These are phyloP conservation scores for Falco biarmicus DNA, from an alignment of 2,797 vertebrate species.

Conservation along the genomic window DNA sequence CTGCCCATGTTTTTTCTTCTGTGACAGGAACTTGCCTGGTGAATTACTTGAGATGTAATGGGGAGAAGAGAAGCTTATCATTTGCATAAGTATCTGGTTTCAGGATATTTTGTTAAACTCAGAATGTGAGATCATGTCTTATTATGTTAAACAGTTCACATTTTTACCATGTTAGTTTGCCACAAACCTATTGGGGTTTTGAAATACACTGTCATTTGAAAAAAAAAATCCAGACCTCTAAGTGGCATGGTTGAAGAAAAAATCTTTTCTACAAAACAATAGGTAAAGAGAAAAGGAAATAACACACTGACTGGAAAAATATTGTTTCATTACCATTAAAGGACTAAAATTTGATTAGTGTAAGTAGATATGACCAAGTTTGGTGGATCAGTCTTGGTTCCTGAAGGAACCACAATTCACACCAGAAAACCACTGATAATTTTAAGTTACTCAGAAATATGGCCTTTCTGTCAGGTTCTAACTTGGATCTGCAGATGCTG, in stretches of 20 bases:
- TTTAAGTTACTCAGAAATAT: conserved; percentile 14
- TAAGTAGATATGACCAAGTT: conserved; percentile 47
- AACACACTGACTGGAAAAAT: conserved; percentile 72
- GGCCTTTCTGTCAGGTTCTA: not conserved
- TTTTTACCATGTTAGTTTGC: conserved; percentile 71
- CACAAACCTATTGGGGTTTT: conserved; percentile 59
- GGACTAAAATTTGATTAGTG: conserved; percentile 52
- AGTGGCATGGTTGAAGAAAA: conserved; percentile 59
- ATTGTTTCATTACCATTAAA: conserved; percentile 70
- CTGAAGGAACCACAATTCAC: conserved; percentile 29
- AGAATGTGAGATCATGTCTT: conserved; percentile 72
- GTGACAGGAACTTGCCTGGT: conserved; percentile 68
- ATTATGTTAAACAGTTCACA: conserved; percentile 72
- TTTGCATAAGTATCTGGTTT: conserved; percentile 81
- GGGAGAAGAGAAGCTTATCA: conserved; percentile 75
- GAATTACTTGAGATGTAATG: conserved; percentile 74
- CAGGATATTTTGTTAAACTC: conserved; percentile 74
- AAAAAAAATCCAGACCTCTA: conserved; percentile 65
- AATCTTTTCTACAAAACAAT: conserved; percentile 68
- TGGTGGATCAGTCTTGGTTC: conserved; percentile 4
- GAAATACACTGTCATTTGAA: conserved; percentile 55
- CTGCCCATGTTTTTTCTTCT: conserved; percentile 13
- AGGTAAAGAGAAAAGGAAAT: conserved; percentile 74
- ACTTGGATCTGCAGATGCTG: not conserved
- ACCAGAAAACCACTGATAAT: conserved; percentile 12